A percentile compares a stretch with the other conserved stretches of the same genome.
Conservation (phyloP, 30 jellyfish, hydroid and myxozoan species). For the Aurelia sp. region DNA sequence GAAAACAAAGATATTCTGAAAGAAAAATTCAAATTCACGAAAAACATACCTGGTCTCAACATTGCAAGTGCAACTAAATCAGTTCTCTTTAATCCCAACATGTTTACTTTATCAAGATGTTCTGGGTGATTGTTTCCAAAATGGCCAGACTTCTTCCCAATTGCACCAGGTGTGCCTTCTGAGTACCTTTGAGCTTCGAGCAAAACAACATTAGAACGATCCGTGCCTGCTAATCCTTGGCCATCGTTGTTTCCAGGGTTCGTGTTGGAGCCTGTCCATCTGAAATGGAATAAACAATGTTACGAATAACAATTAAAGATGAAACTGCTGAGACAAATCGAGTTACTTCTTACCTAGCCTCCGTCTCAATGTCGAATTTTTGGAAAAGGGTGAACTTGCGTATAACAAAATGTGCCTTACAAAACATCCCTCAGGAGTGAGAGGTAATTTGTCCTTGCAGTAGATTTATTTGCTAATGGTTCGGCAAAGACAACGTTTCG, state of each 20-base stretch:
- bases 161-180: conserved; percentile 60
- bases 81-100: conserved; percentile 68
- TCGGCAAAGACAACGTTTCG: too few relatives aligned
- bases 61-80: conserved; percentile 83
- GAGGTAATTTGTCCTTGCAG: too few relatives aligned
- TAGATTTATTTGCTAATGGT: too few relatives aligned
- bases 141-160: conserved; percentile 64
- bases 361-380: too few relatives aligned
- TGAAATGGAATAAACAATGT: conserved; percentile 16
- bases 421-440: too few relatives aligned
- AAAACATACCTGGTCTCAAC: conserved; percentile 83
- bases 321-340: too few relatives aligned
- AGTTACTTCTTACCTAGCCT: too few relatives aligned
- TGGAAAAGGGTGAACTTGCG: too few relatives aligned
- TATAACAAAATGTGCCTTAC: too few relatives aligned
- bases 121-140: conserved; percentile 90
- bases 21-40: neutral
- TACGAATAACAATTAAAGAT: too few relatives aligned
- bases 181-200: conserved; percentile 64
- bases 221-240: conserved; percentile 94
- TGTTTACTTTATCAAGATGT: conserved; percentile 38
- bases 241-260: conserved; percentile 95
- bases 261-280: conserved; percentile 99
- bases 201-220: conserved; percentile 81
- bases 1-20: neutral